Evolutionary conservation across 2,797 vertebrate genomes (phyloP), one percentile per base, ranked within the genome.

Genomic region (Scolopax rusticola): DNA sequence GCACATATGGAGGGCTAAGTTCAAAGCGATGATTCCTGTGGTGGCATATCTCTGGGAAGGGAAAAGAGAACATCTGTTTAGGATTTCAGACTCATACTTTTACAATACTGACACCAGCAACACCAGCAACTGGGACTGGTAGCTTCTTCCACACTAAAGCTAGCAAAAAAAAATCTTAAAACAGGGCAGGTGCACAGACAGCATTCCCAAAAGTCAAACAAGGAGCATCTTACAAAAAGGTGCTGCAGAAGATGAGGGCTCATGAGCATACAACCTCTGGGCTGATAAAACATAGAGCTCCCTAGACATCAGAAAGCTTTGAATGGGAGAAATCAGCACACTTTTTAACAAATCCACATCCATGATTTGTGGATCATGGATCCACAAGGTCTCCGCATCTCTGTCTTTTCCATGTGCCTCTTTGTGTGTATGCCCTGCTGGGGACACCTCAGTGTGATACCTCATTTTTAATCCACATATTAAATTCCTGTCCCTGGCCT

Each of bases 401-500:
- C 30, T 40, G 21, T 19, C 38, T 79, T 59, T 57, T 17, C n/a
- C 17, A 1, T 4, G 11, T 60, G 28, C 16, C 21, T 47, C 28
- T 80, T 10, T 82, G 53, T 67, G 40, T 30, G 56, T 3, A 33
- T 60, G 67, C 74, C 61, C 87, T 41, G 54, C 48, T 54, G 76
- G 36, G 36, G 36, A 36, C 36, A 36, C 36, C 36, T 36, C 36
- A 36, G 0, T 56, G 81, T 38, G 45, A 61, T 57, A 68, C 54
- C 54, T 88, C 40, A 12, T 33, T 89, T 95, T 30, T 67, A 76
- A 91, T 89, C 65, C 48, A 36, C 2, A 3, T n/a, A 88, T 88
- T 80, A 76, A 94, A 93, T 77, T 80, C 82, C 51, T 86, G 79
- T 84, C 89, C 25, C 68, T 77, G 25, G 40, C 38, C 59, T 6